A percentile compares a stretch with the other conserved stretches of the same genome.
These are phyloP conservation scores for Aurelia sp. DNA, from an alignment of 30 jellyfish, hydroid and myxozoan genomes.

Conservation along the genomic window DNA sequence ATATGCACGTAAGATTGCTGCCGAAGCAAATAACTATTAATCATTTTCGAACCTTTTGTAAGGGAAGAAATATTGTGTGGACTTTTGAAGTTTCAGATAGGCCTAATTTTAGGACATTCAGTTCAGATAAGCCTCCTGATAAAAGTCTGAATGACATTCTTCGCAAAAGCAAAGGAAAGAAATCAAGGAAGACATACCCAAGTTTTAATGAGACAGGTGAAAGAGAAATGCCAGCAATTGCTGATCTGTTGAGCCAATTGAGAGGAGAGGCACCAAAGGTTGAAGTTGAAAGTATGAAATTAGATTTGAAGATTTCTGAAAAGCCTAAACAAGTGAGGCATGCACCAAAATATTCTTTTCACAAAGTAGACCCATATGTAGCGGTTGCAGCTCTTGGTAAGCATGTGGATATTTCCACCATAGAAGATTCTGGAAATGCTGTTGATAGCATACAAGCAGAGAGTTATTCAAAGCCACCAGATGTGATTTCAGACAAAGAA, in stretches of 20 bases:
- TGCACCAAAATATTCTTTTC: background rate
- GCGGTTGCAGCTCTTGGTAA: constrained; percentile 43
- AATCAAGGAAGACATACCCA: background rate
- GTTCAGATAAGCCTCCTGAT: constrained; percentile 1
- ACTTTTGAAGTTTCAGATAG: no score
- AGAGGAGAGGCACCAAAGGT: no score
- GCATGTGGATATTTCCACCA: constrained; percentile 3
- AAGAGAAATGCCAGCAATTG: no score
- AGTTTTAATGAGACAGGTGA: background rate
- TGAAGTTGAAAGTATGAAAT: no score
- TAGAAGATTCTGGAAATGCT: background rate
- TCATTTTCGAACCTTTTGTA: no score
- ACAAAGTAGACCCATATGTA: constrained; percentile 8
- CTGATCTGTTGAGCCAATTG: no score
- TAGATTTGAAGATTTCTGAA: no score
- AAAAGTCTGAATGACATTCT: background rate
- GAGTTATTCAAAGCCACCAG: background rate
- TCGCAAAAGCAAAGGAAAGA: background rate
- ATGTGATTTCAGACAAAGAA: background rate
- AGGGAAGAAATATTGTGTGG: no score
- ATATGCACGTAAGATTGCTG: no score
- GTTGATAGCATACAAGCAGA: background rate
- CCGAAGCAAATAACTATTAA: no score
- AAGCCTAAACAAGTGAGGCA: background rate
- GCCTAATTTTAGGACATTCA: background rate